These are phyloP conservation scores for Xiphophorus couchianus DNA, from an alignment of 2,113 vertebrate species.

Conservation along the genomic window DNA sequence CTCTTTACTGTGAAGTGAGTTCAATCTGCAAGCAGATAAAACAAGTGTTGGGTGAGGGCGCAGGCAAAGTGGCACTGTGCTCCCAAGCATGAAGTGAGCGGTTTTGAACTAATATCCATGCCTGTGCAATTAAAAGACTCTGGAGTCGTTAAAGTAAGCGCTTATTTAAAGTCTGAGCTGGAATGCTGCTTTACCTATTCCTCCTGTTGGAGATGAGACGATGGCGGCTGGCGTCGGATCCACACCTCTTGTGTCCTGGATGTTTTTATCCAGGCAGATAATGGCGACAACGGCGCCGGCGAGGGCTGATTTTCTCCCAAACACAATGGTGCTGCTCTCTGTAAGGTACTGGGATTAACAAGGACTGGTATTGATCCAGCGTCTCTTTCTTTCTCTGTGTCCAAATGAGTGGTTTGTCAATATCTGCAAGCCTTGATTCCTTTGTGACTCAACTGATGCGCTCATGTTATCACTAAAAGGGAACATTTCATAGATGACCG, in stretches of 20 bases:
- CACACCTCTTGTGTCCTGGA: neutral
- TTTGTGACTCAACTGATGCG: slow-evolving; percentile 46
- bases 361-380: slow-evolving; percentile 61
- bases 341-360: slow-evolving; percentile 67
- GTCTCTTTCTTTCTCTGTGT: slow-evolving; percentile 54
- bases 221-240: slow-evolving; percentile 26
- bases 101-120: slow-evolving; percentile 72
- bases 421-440: slow-evolving; percentile 68
- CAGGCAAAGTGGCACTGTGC: slow-evolving; percentile 56
- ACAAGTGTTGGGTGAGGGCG: slow-evolving; percentile 65
- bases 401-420: slow-evolving; percentile 60
- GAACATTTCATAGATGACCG: slow-evolving; percentile 13
- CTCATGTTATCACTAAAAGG: slow-evolving; percentile 19
- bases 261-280: slow-evolving; percentile 11
- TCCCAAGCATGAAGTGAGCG: slow-evolving; percentile 74
- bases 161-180: slow-evolving; percentile 21
- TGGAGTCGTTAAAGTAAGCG: slow-evolving; percentile 49
- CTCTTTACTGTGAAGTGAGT: slow-evolving; percentile 71
- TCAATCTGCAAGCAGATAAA: slow-evolving; percentile 72
- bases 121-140: slow-evolving; percentile 69
- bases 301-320: slow-evolving; percentile 45
- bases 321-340: slow-evolving; percentile 62
- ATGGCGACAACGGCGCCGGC: slow-evolving; percentile 35
- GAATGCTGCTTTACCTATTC: slow-evolving; percentile 49
- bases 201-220: slow-evolving; percentile 38